Base-by-base conservation (phyloP, 2,888 invertebrate species). In the Endomychus coccineus region DNA sequence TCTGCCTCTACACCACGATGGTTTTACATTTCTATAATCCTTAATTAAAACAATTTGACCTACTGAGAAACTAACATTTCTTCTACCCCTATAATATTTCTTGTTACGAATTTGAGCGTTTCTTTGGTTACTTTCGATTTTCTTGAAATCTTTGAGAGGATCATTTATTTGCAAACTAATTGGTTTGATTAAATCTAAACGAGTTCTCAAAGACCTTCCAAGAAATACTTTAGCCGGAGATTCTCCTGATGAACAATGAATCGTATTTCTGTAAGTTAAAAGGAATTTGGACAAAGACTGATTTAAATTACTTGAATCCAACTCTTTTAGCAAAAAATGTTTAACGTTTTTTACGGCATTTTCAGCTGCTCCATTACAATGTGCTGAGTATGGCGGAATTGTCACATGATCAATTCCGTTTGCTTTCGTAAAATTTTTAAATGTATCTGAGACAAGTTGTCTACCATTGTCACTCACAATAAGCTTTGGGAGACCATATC, bases 401-500 rank as follows among this genome's bases (percentile, higher is more conserved):
- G n/a, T n/a, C n/a, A n/a, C n/a, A n/a, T n/a, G n/a, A n/a, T n/a
- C n/a, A n/a, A n/a, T n/a, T n/a, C n/a, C n/a, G n/a, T n/a, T n/a
- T n/a, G n/a, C n/a, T n/a, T 21, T 9, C 6, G 9, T 9, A 10
- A 25, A 25, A 9, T 25, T 25, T 25, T 25, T 6, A 10, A 25
- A 25, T 25, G 6, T 10, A n/a, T 25, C 27, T 11, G 27, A 25
- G 6, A 10, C 11, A n/a, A 32, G 25, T 7, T n/a, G 22, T 10
- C n/a, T 15, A 9, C 25, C 32, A 13, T 32, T 52, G 28, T 51
- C 53, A 0, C 47, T 45, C n/a, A 52, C 44, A 4, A 52, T 24
- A 1, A 14, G 16, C 5, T 42, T 44, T n/a, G 51, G 52, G 5
- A 53, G 37, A 0, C 53, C 49, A 43, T 48, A 51, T 16, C 48